Evolutionary conservation across 1,140 invertebrate genomes (phyloP), one percentile per base, ranked within the genome.

Genomic region (Diprion similis): DNA sequence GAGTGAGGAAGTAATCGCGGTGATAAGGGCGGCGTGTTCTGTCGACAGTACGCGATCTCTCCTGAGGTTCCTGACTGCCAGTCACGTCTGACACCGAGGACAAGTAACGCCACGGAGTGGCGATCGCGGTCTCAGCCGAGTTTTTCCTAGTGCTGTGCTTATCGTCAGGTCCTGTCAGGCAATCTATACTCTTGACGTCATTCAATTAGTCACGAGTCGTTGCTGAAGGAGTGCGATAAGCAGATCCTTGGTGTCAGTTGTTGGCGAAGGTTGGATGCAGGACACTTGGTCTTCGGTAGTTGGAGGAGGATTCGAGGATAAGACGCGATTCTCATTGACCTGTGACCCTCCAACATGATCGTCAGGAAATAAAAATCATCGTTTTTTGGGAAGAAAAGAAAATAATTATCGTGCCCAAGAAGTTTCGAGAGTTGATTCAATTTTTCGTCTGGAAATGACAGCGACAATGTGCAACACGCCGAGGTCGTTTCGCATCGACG

Each of bases 21-120:
- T 68, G 66, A 68, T 68, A 68, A 68, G 66, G 66, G 66, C 66
- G 66, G 66, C 66, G 18, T 68, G 37, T 19, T 68, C 66, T 19
- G 18, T 68, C 51, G 51, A 59, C 51, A 13, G 51, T 59, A 17
- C 51, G n/a, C 51, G 51, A 59, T 59, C 17, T 19, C 10, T 68
- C 15, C 37, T 68, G 15, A 68, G 9, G 17, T 45, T 11, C 18
- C 37, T 13, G 17, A 45, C 37, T 13, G 18, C 15, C 66, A 68
- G 66, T 68, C 66, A 68, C 18, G 18, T 68, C 37, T 68, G 66
- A 68, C 37, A 68, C 66, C 18, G 66, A 68, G 66, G 66, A 68
- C 66, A 68, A 45, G 51, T 59, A 13, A 59, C 51, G 51, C 51
- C 51, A 59, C 51, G 51, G 51, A 59, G 51, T 59, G 51, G 51